A percentile compares a stretch with the other conserved stretches of the same genome.
These are phyloP conservation scores for Gymnopithys bicolor DNA, from an alignment of 2,797 vertebrate genomes.

Conservation along the genomic window DNA sequence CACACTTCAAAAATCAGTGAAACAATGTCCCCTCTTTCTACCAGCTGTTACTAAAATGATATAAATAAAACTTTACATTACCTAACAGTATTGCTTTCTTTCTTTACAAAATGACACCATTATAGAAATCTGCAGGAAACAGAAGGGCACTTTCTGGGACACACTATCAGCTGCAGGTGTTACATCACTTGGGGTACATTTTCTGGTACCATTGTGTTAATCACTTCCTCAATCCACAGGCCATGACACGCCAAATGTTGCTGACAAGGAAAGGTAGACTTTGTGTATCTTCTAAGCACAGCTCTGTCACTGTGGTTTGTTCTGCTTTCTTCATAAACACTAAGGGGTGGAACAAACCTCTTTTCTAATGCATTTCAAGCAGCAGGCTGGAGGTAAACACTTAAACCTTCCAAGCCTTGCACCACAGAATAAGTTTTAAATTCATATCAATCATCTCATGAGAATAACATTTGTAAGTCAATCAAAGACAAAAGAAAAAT, in stretches of 20 bases:
- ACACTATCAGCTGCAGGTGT: slow-evolving; percentile 14
- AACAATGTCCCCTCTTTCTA: slow-evolving; percentile 6
- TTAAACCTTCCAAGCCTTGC: not conserved
- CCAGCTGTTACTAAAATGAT: slow-evolving; percentile 28
- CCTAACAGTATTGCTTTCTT: slow-evolving; percentile 9
- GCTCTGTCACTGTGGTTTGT: not conserved
- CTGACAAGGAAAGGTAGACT: not conserved
- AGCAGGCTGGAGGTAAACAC: not conserved
- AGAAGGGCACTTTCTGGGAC: slow-evolving; percentile 15
- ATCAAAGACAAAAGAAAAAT: not conserved
- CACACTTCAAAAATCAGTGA: not conserved
- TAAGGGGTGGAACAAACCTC: not conserved
- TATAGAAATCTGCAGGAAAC: slow-evolving; percentile 53
- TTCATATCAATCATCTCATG: not conserved
- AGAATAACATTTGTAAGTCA: not conserved
- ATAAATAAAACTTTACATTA: slow-evolving; percentile 15
- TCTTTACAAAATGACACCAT: slow-evolving; percentile 9
- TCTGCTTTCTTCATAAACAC: not conserved
- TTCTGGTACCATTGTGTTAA: slow-evolving; percentile 24
- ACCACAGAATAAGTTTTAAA: not conserved
- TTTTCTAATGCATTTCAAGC: not conserved
- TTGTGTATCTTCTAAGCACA: not conserved
- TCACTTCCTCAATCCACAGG: slow-evolving; percentile 20
- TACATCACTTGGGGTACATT: not conserved
- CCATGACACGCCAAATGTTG: not conserved